Evolutionary conservation across 2,113 vertebrate genomes (phyloP).

Genomic region (Psilopogon haemacephalus): DNA sequence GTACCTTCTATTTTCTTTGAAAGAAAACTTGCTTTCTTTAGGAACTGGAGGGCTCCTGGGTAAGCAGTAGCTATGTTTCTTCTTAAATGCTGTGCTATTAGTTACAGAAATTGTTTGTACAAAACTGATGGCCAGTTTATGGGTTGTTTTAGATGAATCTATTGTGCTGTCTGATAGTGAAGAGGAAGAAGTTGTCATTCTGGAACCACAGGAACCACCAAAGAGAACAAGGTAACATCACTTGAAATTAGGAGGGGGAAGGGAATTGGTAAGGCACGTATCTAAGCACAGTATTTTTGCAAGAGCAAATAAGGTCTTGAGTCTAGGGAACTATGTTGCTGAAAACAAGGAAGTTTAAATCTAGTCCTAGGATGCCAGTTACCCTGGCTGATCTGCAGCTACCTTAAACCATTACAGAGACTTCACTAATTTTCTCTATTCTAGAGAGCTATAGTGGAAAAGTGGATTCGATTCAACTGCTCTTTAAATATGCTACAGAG

Average conservation of each 20-base stretch:
- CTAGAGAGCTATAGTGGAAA: not conserved
- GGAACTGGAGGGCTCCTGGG: not conserved
- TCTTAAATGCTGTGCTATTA: not conserved
- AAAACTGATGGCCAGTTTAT: not conserved
- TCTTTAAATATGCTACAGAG: not conserved
- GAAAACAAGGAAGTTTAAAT: not conserved
- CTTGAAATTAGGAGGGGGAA: not conserved
- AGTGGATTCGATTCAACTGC: not conserved
- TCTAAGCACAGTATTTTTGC: not conserved
- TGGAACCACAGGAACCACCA: constrained; percentile 76
- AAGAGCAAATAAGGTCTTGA: not conserved
- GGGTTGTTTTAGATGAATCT: constrained; percentile 74
- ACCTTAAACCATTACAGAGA: fast-evolving
- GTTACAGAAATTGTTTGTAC: not conserved
- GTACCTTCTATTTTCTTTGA: not conserved
- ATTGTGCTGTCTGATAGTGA: constrained; percentile 92
- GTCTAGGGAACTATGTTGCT: fast-evolving
- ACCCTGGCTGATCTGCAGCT: not conserved
- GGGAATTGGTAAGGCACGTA: not conserved
- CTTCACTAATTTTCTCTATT: not conserved
- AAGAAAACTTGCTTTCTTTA: not conserved
- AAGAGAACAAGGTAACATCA: constrained; percentile 76
- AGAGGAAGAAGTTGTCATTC: constrained; percentile 92
- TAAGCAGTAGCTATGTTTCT: not conserved
- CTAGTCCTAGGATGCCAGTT: not conserved